These are phyloP conservation scores for Nowickia ferox DNA, from an alignment of 2,888 invertebrate genomes.

Conservation along the genomic window DNA sequence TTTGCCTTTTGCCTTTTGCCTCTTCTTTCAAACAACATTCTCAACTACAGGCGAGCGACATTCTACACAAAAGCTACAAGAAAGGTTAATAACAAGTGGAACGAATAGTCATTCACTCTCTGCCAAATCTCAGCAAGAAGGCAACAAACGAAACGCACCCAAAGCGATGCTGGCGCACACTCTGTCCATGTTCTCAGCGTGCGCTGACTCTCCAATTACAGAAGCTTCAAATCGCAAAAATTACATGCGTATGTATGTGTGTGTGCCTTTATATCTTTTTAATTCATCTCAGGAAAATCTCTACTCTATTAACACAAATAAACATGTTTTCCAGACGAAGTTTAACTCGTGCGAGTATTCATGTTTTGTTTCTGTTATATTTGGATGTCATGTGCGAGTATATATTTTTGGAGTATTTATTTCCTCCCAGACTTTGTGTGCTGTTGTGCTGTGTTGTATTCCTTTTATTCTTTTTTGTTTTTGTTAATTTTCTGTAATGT, in stretches of 20 bases:
- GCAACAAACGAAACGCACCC: conserved; percentile 66
- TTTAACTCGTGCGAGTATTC: conserved; percentile 37
- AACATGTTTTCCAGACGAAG: conserved; percentile 13
- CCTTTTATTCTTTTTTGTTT: conserved; percentile 26
- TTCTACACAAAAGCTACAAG: conserved; percentile 63
- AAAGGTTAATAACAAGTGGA: conserved; percentile 19
- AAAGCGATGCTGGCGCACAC: conserved; percentile 64
- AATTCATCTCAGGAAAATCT: conserved; percentile 47
- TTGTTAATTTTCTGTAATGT: conserved; percentile 46
- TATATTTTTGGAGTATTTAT: conserved; percentile 75
- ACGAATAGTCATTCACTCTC: neutral
- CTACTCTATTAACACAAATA: conserved; percentile 32
- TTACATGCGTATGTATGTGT: conserved; percentile 9
- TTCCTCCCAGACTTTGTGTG: conserved; percentile 73
- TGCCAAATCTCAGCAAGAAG: neutral
- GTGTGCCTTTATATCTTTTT: conserved; percentile 17
- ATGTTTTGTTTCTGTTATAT: conserved; percentile 45
- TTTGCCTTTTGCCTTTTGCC: conserved; percentile 24
- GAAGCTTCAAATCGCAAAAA: conserved; percentile 22
- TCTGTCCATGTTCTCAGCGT: neutral
- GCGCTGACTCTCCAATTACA: conserved; percentile 36
- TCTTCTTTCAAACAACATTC: conserved; percentile 42
- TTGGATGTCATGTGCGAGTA: conserved; percentile 32
- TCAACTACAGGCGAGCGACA: conserved; percentile 79
- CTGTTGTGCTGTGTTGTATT: conserved; percentile 17